A percentile compares a stretch with the other conserved stretches of the same genome.
phyloP scores from a whole-genome alignment of 2,113 vertebrate genomes.

The Oceanodroma tethys region DNA sequence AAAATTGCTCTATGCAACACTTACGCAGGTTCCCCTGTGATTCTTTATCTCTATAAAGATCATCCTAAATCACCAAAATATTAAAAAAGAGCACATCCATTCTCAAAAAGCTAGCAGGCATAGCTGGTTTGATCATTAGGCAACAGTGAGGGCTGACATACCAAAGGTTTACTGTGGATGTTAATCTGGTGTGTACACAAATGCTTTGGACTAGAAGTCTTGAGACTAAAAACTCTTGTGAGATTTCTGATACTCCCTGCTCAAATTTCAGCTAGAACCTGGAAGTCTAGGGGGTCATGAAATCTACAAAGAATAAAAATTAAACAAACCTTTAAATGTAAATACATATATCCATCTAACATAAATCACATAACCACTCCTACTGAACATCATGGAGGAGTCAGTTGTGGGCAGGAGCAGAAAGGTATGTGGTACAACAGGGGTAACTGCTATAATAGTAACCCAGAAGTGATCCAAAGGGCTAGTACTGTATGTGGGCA shows the following conservation, averaged over 20 bases:
- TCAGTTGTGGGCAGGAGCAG: background rate
- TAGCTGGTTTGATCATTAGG: background rate
- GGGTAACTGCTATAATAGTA: background rate
- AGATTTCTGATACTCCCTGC: background rate
- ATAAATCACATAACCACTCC: background rate
- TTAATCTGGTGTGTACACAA: background rate
- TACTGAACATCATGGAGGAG: rapidly evolving
- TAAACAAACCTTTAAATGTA: background rate
- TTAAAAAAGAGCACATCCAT: background rate
- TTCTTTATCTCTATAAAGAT: background rate
- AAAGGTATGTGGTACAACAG: background rate
- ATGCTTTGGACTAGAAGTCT: background rate
- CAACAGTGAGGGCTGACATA: background rate
- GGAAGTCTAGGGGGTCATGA: background rate
- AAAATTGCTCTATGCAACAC: background rate
- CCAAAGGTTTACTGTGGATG: background rate
- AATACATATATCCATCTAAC: background rate
- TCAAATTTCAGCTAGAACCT: background rate
- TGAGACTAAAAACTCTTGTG: background rate
- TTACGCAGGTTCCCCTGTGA: background rate
- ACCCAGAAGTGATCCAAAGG: background rate
- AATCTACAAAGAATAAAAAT: background rate
- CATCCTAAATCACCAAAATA: background rate
- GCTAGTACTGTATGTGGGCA: background rate
- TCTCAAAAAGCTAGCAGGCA: background rate